Base-by-base conservation (phyloP, 2,113 vertebrate species). In the Tringa solitaria region DNA sequence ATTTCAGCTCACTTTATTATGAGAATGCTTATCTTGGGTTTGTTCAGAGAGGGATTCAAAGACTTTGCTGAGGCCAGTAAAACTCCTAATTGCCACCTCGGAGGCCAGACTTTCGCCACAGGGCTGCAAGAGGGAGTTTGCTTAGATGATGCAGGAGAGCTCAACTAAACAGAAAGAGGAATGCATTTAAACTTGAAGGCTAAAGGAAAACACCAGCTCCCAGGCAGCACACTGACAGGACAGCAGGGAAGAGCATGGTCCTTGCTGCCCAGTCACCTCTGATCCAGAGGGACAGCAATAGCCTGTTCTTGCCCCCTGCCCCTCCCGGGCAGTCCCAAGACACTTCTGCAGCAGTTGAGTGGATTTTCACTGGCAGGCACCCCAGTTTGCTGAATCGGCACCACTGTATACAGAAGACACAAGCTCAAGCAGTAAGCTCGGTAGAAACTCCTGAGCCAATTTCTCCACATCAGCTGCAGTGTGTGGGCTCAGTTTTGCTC, bases 321-420 rank as follows among this genome's bases (percentile, higher is more conserved):
- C 50, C 59, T 39, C 26, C 7, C 24, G 8, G 14, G 2, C 50
- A 43, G 28, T 8, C 39, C 75, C 63, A 46, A 10, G 0, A 2
- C 33, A 8, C 14, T 45, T 6, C 12, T 27, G 26, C 37, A 63
- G 37, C 15, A 69, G 12, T 0, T 3, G 33, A 61, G 35, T 3
- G 4, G 20, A 14, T 54, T 74, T 26, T 3, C 60, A n/a, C 41
- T 17, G 45, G 27, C 72, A 54, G 70, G 20, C 10, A 3, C 19
- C 30, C 1, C 0, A 32, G 28, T 12, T 32, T 61, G 37, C n/a
- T 8, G 27, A 39, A 41, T 14, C 0, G 0, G 7, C 1, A 8
- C 15, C 2, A 2, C n/a, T 30, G 6, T 0, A 8, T 1, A 27
- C 3, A 2, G 17, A 22, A 37, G 9, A 30, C 7, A 4, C 6